Conservation (phyloP, 2,113 vertebrate species). For the Sprattus sprattus region DNA sequence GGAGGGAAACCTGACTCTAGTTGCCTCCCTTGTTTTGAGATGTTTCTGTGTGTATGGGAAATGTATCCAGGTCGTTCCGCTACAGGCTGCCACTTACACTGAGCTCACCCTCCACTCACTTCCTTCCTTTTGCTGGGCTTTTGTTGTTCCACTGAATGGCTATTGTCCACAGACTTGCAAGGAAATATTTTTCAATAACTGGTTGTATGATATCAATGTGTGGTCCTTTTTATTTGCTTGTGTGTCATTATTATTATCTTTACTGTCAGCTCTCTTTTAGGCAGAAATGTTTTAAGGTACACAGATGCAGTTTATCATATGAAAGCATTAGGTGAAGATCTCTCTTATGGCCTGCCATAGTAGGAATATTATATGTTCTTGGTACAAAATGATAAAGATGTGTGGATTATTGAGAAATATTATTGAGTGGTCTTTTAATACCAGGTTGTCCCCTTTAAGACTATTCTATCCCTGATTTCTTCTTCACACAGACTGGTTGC, state of each 20-base stretch:
- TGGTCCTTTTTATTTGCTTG: not conserved
- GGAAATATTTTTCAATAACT: not conserved
- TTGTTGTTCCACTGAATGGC: not conserved
- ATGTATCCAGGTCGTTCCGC: not conserved
- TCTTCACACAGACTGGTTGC: conserved; percentile 83
- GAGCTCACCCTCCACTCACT: not conserved
- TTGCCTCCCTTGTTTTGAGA: not conserved
- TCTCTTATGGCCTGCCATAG: no score
- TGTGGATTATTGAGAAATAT: no score
- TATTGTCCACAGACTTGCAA: not conserved
- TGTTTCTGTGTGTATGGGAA: not conserved
- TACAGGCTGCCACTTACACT: not conserved
- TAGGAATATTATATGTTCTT: no score
- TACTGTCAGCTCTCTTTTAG: no score
- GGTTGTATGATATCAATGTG: not conserved
- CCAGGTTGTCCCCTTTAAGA: not conserved
- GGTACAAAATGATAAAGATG: no score
- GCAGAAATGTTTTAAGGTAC: no score
- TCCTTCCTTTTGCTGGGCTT: conserved; percentile 20
- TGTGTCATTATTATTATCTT: not conserved
- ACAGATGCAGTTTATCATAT: no score
- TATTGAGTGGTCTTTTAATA: not conserved
- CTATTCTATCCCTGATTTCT: not conserved
- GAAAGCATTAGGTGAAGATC: no score
- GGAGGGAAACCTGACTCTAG: not conserved